These are phyloP conservation scores for Antheraea pernyi DNA, from an alignment of 1,140 invertebrate species.

Conservation along the genomic window DNA sequence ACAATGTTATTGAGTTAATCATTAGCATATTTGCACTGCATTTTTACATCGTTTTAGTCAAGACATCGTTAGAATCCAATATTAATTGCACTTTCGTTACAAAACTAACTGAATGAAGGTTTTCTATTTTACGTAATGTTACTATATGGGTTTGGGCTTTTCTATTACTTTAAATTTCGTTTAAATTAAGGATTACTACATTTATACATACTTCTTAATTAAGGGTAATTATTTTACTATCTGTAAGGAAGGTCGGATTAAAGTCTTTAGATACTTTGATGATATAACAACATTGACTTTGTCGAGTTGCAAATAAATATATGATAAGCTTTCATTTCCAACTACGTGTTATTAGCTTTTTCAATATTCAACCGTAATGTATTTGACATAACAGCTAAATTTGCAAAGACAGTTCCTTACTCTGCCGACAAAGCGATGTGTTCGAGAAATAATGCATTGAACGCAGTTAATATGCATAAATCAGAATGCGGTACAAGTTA, in stretches of 20 bases:
- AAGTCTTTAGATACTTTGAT: neutral
- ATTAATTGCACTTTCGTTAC: too few species aligned
- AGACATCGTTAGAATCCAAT: too few species aligned
- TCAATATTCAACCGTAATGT: slow-evolving; percentile 19
- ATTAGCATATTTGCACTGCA: too few species aligned
- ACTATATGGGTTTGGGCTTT: too few species aligned
- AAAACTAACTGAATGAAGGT: too few species aligned
- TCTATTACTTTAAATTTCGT: too few species aligned
- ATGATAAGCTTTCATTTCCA: slow-evolving; percentile 54
- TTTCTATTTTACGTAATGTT: too few species aligned
- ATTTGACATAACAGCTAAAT: slow-evolving; percentile 57
- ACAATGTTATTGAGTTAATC: too few species aligned
- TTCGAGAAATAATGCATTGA: slow-evolving; percentile 58
- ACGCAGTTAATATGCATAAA: slow-evolving; percentile 70
- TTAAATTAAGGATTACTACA: too few species aligned
- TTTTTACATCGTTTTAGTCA: too few species aligned
- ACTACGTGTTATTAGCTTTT: slow-evolving; percentile 65
- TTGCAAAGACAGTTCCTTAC: slow-evolving; percentile 43
- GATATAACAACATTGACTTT: slow-evolving; percentile 19
- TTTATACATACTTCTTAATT: too few species aligned
- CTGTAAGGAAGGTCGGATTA: neutral
- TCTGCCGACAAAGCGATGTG: slow-evolving; percentile 74
- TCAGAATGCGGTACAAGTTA: slow-evolving; percentile 71
- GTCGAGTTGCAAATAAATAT: slow-evolving; percentile 63
- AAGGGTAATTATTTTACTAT: too few species aligned